Conservation (phyloP, 2,113 vertebrate genomes). For the Peromyscus polionotus region DNA sequence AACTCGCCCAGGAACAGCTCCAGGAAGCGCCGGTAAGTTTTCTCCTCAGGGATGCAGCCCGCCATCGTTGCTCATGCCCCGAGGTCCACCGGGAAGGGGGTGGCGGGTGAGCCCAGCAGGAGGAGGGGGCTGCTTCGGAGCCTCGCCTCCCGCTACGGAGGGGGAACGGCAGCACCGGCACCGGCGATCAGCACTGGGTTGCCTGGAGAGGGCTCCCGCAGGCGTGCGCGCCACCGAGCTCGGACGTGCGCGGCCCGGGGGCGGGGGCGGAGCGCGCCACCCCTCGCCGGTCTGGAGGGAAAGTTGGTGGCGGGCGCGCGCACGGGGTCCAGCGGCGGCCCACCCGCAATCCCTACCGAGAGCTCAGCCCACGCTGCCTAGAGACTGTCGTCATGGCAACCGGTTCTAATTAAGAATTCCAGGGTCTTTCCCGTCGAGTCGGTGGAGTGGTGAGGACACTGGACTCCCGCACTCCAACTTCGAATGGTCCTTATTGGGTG, state of each 20-base stretch:
- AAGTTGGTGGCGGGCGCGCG: constrained; percentile 81
- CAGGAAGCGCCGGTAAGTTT: constrained; percentile 97
- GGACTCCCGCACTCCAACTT: constrained; percentile 40
- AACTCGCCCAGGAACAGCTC: constrained; percentile 98
- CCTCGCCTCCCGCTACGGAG: constrained; percentile 68
- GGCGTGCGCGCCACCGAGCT: constrained; percentile 81
- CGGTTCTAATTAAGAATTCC: constrained; percentile 73
- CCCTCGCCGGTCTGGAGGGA: constrained; percentile 76
- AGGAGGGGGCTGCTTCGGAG: constrained; percentile 60
- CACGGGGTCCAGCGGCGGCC: constrained; percentile 78
- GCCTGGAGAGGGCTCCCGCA: constrained; percentile 86
- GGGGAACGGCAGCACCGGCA: constrained; percentile 76
- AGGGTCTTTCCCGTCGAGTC: constrained; percentile 76
- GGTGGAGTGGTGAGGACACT: constrained; percentile 48
- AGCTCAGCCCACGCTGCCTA: constrained; percentile 75
- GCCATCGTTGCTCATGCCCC: constrained; percentile 96
- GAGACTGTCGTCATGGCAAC: constrained; percentile 80
- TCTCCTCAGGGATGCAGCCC: constrained; percentile 95
- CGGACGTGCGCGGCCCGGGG: constrained; percentile 80
- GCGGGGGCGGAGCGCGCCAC: constrained; percentile 71
- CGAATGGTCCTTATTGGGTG: constrained; percentile 35
- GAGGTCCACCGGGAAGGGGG: neutral
- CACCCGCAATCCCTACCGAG: constrained; percentile 67
- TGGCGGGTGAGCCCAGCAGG: neutral
- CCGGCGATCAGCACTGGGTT: constrained; percentile 81